Percentiles rank a stretch among this genome's conserved stretches.
Evolutionary conservation across 1,140 invertebrate species (phyloP).

Genomic region (Camponotus floridanus): DNA sequence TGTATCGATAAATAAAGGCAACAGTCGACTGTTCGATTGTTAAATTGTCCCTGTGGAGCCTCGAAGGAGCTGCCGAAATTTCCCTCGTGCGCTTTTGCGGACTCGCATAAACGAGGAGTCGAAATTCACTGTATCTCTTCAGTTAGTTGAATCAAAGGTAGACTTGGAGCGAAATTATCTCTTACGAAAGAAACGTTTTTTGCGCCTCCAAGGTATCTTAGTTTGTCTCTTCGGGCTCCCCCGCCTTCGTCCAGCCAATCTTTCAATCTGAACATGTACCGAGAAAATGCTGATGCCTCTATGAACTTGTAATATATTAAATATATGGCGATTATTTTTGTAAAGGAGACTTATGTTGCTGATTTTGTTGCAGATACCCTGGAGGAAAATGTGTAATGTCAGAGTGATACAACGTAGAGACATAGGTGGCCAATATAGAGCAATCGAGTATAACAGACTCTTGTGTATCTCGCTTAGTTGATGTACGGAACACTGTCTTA

Average conservation of each 20-base stretch:
- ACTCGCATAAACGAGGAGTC: background rate
- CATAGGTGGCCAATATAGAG: conserved; percentile 62
- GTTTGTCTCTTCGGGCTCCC: background rate
- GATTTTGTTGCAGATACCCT: conserved; percentile 61
- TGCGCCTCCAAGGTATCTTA: background rate
- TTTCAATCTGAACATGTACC: background rate
- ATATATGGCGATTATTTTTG: background rate
- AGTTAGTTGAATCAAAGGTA: too few species aligned
- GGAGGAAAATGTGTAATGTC: conserved; percentile 70
- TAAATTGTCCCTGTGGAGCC: background rate
- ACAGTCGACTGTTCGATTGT: background rate
- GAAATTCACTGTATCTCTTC: too few species aligned
- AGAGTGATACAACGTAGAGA: conserved; percentile 69
- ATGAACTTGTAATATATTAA: background rate
- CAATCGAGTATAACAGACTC: conserved; percentile 65
- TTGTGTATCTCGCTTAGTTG: conserved; percentile 79
- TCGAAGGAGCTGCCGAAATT: background rate
- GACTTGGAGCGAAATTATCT: background rate
- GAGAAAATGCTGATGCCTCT: background rate
- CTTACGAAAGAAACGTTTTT: background rate
- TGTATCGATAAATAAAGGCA: conserved; percentile 16
- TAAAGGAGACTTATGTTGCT: too few species aligned
- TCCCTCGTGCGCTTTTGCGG: background rate
- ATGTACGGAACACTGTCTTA: conserved; percentile 76
- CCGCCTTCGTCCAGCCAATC: background rate